A percentile compares a stretch with the other conserved stretches of the same genome.
phyloP scores from a whole-genome alignment of 2,797 vertebrate species.

The Saxicola maurus region DNA sequence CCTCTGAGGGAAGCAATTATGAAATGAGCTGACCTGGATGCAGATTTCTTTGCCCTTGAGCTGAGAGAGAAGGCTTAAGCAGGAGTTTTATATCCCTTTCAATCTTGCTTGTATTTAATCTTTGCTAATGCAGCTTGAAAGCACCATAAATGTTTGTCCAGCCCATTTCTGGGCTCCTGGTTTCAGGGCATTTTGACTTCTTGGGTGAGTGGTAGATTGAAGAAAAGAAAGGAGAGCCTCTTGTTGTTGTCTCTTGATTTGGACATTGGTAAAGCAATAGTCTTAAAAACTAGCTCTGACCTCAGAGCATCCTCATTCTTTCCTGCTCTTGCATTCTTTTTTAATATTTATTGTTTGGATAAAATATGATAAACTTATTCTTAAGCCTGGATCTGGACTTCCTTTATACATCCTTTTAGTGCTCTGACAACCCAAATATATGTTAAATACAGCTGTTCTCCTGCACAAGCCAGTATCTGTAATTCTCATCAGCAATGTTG shows the following conservation, averaged over 20 bases:
- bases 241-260: not conserved
- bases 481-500: not conserved
- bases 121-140: constrained; percentile 19
- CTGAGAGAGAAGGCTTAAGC: constrained; percentile 7
- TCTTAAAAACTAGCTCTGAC: not conserved
- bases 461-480: not conserved
- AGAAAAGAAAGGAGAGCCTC: not conserved
- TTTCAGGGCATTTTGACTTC: not conserved
- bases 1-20: not conserved
- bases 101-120: constrained; percentile 25
- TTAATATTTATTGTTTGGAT: not conserved
- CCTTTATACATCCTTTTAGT: not conserved
- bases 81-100: not conserved
- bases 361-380: not conserved
- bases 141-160: not conserved
- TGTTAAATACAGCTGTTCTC: not conserved
- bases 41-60: constrained; percentile 8
- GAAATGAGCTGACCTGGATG: constrained; percentile 6
- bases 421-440: not conserved
- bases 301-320: not conserved
- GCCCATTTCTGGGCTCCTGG: not conserved
- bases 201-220: not conserved
- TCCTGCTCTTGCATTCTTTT: not conserved
- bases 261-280: not conserved
- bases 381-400: not conserved